These are phyloP conservation scores for Syngnathoides biaculeatus DNA, from an alignment of 2,113 vertebrate species.

Conservation along the genomic window DNA sequence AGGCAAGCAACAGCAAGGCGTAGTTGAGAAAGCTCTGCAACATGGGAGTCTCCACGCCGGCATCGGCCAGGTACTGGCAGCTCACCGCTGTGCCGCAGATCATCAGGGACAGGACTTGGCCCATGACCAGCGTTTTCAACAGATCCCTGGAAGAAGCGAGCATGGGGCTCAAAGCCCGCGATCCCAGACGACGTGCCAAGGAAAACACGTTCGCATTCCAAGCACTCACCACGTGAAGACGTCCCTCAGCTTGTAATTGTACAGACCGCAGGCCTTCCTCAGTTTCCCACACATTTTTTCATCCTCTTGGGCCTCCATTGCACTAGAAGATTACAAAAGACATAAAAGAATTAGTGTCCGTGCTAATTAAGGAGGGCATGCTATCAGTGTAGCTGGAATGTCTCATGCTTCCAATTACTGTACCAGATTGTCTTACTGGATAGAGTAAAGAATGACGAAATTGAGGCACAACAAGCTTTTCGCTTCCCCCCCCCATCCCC, in stretches of 20 bases:
- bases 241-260: conserved; percentile 45
- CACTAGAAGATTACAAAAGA: conserved; percentile 19
- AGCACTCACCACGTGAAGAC: conserved; percentile 68
- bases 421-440: background rate
- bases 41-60: conserved; percentile 82
- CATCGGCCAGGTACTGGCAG: conserved; percentile 81
- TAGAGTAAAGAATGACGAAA: background rate
- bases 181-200: background rate
- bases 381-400: background rate
- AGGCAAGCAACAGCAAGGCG: conserved; percentile 80
- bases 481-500: background rate
- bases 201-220: background rate
- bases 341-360: conserved; percentile 17
- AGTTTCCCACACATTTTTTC: conserved; percentile 35
- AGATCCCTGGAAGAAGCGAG: conserved; percentile 76
- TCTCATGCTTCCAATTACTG: background rate
- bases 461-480: background rate
- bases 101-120: conserved; percentile 87
- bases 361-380: background rate
- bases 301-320: conserved; percentile 52
- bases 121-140: conserved; percentile 83
- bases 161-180: background rate
- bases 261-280: conserved; percentile 33
- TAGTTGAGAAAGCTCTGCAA: conserved; percentile 96
- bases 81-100: conserved; percentile 94